Evolutionary conservation across 2,797 vertebrate species (phyloP), one percentile per base, ranked within the genome.

Genomic region (Knipowitschia caucasica): DNA sequence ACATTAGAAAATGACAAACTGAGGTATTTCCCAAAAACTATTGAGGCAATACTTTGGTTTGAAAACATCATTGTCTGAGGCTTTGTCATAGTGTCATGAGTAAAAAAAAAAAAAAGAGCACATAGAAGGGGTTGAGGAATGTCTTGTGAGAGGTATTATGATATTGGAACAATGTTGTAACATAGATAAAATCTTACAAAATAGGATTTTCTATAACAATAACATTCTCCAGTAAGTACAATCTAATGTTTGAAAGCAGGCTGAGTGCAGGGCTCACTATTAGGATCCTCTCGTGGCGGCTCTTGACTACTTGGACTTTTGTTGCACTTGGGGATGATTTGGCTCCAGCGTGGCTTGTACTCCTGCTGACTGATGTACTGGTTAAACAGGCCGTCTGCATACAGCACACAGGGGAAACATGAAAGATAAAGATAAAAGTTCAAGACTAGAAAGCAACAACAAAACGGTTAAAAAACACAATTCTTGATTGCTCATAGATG

Each of bases 331-430:
- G 97, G 97, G 75, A 99, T 96, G 75, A 99, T 99, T 77, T 99
- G 97, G 79, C 93, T 97, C 97, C 97, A 99, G 56, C 96, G 89
- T 44, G 97, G 97, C 75, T 99, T 99, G 82, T 99, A 99, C 82
- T 99, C 97, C 81, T 99, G 97, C 67, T 99, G 96, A 85, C 97
- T 98, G 91, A 99, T 99, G 62, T 98, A 99, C 78, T 99, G 96
- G 86, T 96, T 99, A 88, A 99, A 99, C 58, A 99, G 92, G 53
- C 97, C 96, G 78, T 98, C 97, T 99, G 82, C 43, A 67, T 29
- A 65, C 44, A 59, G n/a, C n/a, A 68, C 27, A 70, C 5, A 49
- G 53, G 45, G 26, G 12, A 15, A 1, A 18, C 8, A 53, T 34
- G 25, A 27, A 25, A 11, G 27, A 23, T 15, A 27, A 21, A 1